Percentiles rank a stretch among this genome's conserved stretches.
Conservation (phyloP, 1,140 invertebrate species). For the Aporrectodea caliginosa region DNA sequence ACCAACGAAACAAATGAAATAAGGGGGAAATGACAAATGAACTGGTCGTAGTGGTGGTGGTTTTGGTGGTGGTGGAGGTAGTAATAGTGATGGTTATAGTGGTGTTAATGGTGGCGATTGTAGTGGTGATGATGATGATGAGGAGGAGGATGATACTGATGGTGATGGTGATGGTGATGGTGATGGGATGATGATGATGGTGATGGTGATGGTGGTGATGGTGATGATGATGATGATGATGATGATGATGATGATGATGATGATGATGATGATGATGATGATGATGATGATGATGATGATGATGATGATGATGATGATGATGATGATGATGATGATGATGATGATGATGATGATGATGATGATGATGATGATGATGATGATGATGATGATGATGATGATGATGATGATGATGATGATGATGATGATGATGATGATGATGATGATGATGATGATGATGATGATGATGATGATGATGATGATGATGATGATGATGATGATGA, state of each 20-base stretch:
- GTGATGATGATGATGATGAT: conserved; percentile 5
- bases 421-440: conserved; percentile 24
- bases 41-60: no score
- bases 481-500: no score
- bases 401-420: conserved; percentile 63
- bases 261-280: neutral
- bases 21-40: no score
- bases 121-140: no score
- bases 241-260: neutral
- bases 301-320: conserved; percentile 38
- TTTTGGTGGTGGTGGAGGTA: no score
- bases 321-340: conserved; percentile 42
- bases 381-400: conserved; percentile 73
- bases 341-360: conserved; percentile 66
- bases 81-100: no score
- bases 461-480: neutral
- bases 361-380: conserved; percentile 71
- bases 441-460: neutral
- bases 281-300: conserved; percentile 30
- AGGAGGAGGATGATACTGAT: no score
- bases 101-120: no score
- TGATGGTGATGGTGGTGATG: conserved; percentile 33
- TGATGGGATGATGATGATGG: no score
- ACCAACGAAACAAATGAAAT: no score
- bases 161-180: no score